These are phyloP conservation scores for Ophraella communa DNA, from an alignment of 2,888 invertebrate genomes.

Conservation along the genomic window DNA sequence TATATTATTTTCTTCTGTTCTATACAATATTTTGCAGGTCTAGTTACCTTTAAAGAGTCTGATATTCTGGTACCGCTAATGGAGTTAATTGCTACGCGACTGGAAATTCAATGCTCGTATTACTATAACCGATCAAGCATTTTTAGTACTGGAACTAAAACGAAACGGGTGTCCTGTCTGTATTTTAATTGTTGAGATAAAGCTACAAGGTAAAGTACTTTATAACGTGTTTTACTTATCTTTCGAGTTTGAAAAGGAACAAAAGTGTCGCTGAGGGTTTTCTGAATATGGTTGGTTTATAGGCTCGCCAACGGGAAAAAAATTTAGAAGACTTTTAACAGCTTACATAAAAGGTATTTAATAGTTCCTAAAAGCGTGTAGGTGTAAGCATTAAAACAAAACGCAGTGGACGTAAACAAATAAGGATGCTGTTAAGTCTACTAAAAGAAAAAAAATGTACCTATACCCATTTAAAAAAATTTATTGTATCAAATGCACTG, in stretches of 20 bases:
- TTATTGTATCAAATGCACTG: too few relatives aligned
- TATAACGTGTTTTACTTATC: slow-evolving; percentile 14
- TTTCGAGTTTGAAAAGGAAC: neutral
- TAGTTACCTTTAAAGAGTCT: too few relatives aligned
- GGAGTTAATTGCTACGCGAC: slow-evolving; percentile 34
- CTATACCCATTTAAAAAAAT: too few relatives aligned
- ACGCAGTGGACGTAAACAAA: neutral
- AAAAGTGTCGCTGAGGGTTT: slow-evolving; percentile 11
- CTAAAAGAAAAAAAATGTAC: neutral
- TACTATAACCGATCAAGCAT: slow-evolving; percentile 36
- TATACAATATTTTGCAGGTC: neutral
- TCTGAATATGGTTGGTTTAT: slow-evolving; percentile 2
- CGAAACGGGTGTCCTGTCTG: slow-evolving; percentile 1
- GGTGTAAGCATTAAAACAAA: neutral
- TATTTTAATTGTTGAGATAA: slow-evolving; percentile 18
- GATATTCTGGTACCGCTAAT: neutral
- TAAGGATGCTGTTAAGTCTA: neutral
- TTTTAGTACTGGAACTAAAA: slow-evolving; percentile 34
- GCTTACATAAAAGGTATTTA: slow-evolving; percentile 7
- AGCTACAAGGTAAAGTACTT: slow-evolving; percentile 22
- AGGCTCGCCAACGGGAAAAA: neutral
- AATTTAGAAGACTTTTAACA: neutral
- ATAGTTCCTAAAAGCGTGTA: neutral
- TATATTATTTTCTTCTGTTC: neutral
- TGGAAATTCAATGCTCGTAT: slow-evolving; percentile 34